These are phyloP conservation scores for Tautogolabrus adspersus DNA, from an alignment of 2,113 vertebrate species.

Conservation along the genomic window DNA sequence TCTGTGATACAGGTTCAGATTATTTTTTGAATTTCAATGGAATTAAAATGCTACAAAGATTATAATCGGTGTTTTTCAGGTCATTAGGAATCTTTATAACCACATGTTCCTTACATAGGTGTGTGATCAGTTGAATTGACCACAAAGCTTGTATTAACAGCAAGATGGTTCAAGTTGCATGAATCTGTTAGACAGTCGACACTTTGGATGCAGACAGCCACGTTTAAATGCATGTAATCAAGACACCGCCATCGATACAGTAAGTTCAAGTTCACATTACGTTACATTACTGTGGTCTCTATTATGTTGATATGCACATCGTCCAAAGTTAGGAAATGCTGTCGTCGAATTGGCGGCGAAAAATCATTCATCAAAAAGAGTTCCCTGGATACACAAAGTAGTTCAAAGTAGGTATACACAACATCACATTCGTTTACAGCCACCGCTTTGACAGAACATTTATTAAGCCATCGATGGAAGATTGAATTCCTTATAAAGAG, in stretches of 20 bases:
- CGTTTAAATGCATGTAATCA: conserved; percentile 40
- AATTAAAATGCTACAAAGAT: no score
- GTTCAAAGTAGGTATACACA: background rate
- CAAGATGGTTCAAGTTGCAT: background rate
- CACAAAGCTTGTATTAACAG: background rate
- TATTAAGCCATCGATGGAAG: background rate
- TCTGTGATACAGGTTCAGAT: no score
- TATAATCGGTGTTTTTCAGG: no score
- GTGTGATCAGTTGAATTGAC: conserved; percentile 13
- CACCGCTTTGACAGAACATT: background rate
- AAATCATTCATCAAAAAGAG: background rate
- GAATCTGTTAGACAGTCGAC: background rate
- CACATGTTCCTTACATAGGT: no score
- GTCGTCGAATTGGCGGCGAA: background rate
- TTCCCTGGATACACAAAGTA: background rate
- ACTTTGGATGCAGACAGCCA: background rate
- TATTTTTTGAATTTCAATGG: no score
- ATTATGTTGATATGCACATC: conserved; percentile 24
- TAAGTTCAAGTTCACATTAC: conserved; percentile 18
- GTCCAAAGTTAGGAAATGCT: conserved; percentile 15
- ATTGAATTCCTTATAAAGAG: conserved; percentile 20
- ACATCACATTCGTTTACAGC: background rate
- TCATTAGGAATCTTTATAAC: no score
- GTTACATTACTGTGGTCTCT: conserved; percentile 8
- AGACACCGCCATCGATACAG: conserved; percentile 16